A percentile compares a stretch with the other conserved stretches of the same genome.
These are phyloP conservation scores for Acomys russatus DNA, from an alignment of 2,797 vertebrate species.

Conservation along the genomic window DNA sequence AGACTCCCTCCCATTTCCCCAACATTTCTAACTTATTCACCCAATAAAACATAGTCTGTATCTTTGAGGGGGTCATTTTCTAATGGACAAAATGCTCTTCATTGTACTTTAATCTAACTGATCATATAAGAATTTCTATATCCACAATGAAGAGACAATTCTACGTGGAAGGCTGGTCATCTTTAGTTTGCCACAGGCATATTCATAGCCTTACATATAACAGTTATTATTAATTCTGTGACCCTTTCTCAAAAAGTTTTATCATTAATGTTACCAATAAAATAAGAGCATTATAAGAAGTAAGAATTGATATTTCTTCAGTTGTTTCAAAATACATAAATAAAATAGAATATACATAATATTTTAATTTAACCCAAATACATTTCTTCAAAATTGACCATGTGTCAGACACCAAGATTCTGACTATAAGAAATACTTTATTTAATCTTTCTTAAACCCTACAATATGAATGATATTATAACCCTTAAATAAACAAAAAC, in stretches of 20 bases:
- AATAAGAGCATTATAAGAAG: neutral
- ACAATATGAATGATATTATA: neutral
- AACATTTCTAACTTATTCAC: conserved; percentile 45
- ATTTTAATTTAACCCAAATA: neutral
- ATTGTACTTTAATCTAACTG: neutral
- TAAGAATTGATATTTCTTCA: neutral
- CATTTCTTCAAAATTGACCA: neutral
- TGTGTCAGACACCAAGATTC: neutral
- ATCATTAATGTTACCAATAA: neutral
- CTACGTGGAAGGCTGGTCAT: accelerated
- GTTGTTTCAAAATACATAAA: conserved; percentile 12
- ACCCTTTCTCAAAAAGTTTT: neutral
- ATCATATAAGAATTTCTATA: neutral
- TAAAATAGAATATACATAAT: neutral
- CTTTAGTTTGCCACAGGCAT: neutral
- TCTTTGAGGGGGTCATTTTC: neutral
- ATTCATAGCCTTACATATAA: neutral
- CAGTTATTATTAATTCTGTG: neutral
- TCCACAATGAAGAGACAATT: neutral
- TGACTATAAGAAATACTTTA: neutral
- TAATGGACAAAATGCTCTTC: neutral
- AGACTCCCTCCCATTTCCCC: neutral
- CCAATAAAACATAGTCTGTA: neutral
- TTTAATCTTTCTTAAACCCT: neutral
- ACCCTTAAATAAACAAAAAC: neutral